These are phyloP conservation scores for Punctoribates punctum DNA, from an alignment of 2,888 invertebrate genomes.

Conservation along the genomic window DNA sequence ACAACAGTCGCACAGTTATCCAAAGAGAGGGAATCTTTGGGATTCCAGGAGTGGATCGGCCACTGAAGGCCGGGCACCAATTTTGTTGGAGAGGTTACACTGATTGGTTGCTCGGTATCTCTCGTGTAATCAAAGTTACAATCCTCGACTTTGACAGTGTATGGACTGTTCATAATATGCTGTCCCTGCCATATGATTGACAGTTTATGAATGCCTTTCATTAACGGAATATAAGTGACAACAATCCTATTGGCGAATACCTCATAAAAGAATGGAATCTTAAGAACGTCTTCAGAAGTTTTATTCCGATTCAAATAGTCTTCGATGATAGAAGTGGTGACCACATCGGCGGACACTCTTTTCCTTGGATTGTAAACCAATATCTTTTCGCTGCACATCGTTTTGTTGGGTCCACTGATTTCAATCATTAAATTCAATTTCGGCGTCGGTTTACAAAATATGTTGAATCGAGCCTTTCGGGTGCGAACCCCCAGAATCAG, in stretches of 20 bases:
- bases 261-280: conserved; percentile 49
- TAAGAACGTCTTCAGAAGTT: conserved; percentile 34
- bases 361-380: conserved; percentile 45
- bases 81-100: not conserved
- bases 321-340: conserved; percentile 16
- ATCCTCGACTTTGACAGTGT: conserved; percentile 48
- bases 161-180: conserved; percentile 49
- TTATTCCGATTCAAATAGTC: conserved; percentile 8
- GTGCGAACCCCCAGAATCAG: conserved; percentile 52
- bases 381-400: conserved; percentile 49
- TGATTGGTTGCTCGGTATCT: not conserved
- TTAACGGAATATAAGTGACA: conserved; percentile 48
- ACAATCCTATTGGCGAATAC: conserved; percentile 47
- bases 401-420: conserved; percentile 51
- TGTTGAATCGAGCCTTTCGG: conserved; percentile 52
- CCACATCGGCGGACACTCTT: conserved; percentile 35
- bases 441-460: conserved; percentile 47
- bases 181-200: conserved; percentile 49
- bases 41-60: conserved; percentile 16
- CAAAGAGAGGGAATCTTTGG: not conserved
- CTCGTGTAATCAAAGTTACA: not conserved
- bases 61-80: conserved; percentile 39
- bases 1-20: conserved; percentile 41
- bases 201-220: conserved; percentile 47
- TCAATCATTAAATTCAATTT: conserved; percentile 49